A percentile compares a stretch with the other conserved stretches of the same genome.
These are phyloP conservation scores for Erithacus rubecula DNA, from an alignment of 2,797 vertebrate genomes.

Conservation along the genomic window DNA sequence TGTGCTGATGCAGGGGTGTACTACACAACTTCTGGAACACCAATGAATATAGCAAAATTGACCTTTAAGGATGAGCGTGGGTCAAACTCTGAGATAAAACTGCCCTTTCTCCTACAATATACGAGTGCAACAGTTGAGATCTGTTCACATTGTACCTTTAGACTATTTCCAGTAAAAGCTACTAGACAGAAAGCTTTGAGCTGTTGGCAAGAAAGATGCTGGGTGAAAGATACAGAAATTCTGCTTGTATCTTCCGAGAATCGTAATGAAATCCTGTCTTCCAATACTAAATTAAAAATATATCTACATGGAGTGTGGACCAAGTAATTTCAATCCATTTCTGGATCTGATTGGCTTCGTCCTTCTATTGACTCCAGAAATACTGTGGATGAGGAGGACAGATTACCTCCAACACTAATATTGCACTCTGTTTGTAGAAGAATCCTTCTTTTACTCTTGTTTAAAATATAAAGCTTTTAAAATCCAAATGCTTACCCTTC, in stretches of 20 bases:
- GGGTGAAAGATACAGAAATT: not conserved
- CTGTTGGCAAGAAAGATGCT: not conserved
- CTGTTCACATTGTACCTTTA: not conserved
- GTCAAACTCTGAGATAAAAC: not conserved
- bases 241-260: not conserved
- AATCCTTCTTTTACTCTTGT: not conserved
- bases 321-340: not conserved
- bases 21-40: not conserved
- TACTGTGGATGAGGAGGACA: accelerated
- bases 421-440: not conserved
- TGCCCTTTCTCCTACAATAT: not conserved
- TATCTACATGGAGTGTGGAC: not conserved
- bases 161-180: not conserved
- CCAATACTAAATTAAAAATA: not conserved
- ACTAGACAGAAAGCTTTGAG: not conserved
- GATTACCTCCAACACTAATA: not conserved
- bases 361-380: not conserved
- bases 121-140: not conserved
- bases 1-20: not conserved
- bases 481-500: not conserved
- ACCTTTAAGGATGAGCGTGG: not conserved
- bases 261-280: not conserved
- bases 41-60: not conserved
- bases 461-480: not conserved
- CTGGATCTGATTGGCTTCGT: not conserved